Conservation (phyloP, 2,113 vertebrate species). For the Heloderma charlesbogerti region DNA sequence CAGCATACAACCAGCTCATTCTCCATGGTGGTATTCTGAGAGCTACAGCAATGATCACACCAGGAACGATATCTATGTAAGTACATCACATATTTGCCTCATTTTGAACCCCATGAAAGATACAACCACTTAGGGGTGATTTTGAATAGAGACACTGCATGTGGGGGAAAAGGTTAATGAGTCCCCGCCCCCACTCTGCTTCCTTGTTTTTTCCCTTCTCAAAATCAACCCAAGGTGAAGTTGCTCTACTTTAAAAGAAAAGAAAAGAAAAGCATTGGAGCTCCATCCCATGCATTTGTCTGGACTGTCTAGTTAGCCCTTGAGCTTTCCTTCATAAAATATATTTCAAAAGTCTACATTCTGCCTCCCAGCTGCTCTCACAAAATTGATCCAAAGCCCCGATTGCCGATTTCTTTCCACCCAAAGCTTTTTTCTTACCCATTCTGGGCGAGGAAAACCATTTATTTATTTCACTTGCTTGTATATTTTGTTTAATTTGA, state of each 20-base stretch:
- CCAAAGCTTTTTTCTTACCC: background rate
- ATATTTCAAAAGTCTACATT: background rate
- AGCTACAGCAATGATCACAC: background rate
- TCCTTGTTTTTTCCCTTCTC: background rate
- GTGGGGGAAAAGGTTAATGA: background rate
- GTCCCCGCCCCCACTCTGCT: background rate
- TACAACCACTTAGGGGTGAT: background rate
- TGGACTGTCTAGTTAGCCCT: background rate
- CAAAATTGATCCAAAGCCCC: background rate
- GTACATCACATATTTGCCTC: too few relatives aligned
- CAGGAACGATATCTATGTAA: background rate
- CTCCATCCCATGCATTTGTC: background rate
- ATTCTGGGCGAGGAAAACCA: background rate
- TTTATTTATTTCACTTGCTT: slow-evolving; percentile 2
- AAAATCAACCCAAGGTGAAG: background rate
- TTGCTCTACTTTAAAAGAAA: background rate
- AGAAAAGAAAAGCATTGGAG: background rate
- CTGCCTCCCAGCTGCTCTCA: background rate
- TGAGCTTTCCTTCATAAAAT: background rate
- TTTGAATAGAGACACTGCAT: background rate
- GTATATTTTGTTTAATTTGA: background rate
- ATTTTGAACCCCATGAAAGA: background rate
- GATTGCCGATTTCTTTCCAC: background rate
- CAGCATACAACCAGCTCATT: too few relatives aligned
- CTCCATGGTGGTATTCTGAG: background rate